Conservation (phyloP, 2,113 vertebrate species). For the Piprites chloris region DNA sequence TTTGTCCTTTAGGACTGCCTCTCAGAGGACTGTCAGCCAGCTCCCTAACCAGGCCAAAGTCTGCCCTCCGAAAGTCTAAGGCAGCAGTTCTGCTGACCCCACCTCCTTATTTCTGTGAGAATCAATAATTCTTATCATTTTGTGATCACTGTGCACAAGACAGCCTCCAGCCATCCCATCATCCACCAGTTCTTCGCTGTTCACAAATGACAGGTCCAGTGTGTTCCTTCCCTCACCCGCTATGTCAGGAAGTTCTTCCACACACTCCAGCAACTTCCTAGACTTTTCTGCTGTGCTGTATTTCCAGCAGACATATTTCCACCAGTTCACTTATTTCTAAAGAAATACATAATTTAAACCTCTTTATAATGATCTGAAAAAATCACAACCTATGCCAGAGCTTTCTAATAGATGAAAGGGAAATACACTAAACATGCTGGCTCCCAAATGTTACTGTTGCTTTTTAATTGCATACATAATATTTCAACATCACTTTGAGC, state of each 20-base stretch:
- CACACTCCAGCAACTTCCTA: neutral
- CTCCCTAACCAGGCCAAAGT: neutral
- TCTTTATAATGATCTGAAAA: conserved; percentile 32
- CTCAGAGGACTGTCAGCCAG: neutral
- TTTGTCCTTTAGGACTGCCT: neutral
- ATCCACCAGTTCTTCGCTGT: neutral
- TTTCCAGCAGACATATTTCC: neutral
- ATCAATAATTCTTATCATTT: neutral
- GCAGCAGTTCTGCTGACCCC: neutral
- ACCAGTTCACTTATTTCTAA: neutral
- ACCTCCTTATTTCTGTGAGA: neutral
- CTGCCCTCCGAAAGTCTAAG: neutral
- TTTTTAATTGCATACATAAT: conserved; percentile 15
- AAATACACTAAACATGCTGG: conserved; percentile 4
- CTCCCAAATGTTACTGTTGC: conserved; percentile 3
- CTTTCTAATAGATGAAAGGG: conserved; percentile 28
- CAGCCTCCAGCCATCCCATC: neutral
- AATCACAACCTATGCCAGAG: neutral
- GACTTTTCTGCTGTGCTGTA: neutral
- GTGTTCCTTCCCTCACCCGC: neutral
- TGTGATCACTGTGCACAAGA: neutral
- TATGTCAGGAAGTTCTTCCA: neutral
- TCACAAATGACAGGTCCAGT: neutral
- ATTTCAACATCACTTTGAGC: conserved; percentile 32
- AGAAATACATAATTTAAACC: conserved; percentile 8